Conservation (phyloP, 2,888 invertebrate species). For the Catocala nupta region DNA sequence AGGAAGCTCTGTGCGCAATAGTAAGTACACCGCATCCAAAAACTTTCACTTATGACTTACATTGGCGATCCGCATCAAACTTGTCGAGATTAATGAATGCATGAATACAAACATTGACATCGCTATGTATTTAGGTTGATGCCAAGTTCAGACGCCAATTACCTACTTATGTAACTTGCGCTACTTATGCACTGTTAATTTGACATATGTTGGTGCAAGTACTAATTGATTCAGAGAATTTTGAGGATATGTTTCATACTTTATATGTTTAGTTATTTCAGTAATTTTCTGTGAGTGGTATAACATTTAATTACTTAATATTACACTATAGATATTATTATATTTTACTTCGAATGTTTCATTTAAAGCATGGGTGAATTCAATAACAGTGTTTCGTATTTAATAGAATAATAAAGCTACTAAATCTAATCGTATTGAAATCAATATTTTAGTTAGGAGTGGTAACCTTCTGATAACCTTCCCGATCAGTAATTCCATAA, state of each 20-base stretch:
- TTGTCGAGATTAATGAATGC: slow-evolving; percentile 65
- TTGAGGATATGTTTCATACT: neutral
- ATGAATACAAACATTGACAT: slow-evolving; percentile 58
- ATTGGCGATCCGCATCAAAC: slow-evolving; percentile 38
- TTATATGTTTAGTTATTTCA: neutral
- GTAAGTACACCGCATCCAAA: slow-evolving; percentile 60
- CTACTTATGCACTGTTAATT: slow-evolving; percentile 16
- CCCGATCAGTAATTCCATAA: no score
- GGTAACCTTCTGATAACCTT: no score
- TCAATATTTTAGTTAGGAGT: no score
- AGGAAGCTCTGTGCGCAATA: neutral
- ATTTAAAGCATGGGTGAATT: no score
- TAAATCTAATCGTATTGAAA: no score
- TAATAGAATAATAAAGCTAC: no score
- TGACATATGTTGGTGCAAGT: slow-evolving; percentile 11
- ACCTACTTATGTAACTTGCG: slow-evolving; percentile 21
- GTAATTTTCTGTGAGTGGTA: no score
- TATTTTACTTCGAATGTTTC: no score
- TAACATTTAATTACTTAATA: no score
- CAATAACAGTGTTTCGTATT: no score
- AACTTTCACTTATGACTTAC: slow-evolving; percentile 58
- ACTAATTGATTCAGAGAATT: slow-evolving; percentile 2
- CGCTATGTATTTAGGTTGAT: slow-evolving; percentile 69
- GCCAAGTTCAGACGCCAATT: slow-evolving; percentile 73
- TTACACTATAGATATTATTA: no score